Evolutionary conservation across 2,797 vertebrate genomes (phyloP), one percentile per base, ranked within the genome.

Genomic region (Enteromius unitaeniatus): DNA sequence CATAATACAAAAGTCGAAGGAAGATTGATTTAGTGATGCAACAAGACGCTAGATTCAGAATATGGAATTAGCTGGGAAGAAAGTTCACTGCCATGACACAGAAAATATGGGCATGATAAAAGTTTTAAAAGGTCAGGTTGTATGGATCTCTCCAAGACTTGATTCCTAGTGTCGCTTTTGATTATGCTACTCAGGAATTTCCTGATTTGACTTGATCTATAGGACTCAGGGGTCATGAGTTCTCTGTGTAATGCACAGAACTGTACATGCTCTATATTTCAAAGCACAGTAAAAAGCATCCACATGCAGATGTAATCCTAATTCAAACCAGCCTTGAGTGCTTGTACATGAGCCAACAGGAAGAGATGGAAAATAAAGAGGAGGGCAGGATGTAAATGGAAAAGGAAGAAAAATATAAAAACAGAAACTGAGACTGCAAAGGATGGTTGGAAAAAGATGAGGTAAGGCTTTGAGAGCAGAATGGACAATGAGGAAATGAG

Each of bases 271-370:
- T 67, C 19, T 51, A 64, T 42, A 23, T 81, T 58, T 86, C 58
- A 74, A 79, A 77, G 45, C 15, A 4, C 34, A 58, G 82, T 55
- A 77, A 65, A 64, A 76, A 40, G 78, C 21, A 83, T 65, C 13
- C 34, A 28, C n/a, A 81, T 45, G 37, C 78, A 84, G 85, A 80
- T 76, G 77, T 78, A 78, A 65, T 23, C 37, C 70, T 83, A 73
- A 83, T 78, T 81, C 67, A 69, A 70, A 78, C 21, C 74, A 77
- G 68, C 26, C 77, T 72, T 80, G 13, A 79, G 72, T 1, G 53
- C 58, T 76, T 45, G 21, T 3, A 65, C 37, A 42, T 15, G n/a
- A 58, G 65, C n/a, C 58, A 23, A 75, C 17, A 53, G 60, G 34
- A 77, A 74, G 37, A 69, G 28, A 45, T 47, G 26, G 13, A 81